phyloP scores from a whole-genome alignment of 2,113 vertebrate species.

The Suncus etruscus region DNA sequence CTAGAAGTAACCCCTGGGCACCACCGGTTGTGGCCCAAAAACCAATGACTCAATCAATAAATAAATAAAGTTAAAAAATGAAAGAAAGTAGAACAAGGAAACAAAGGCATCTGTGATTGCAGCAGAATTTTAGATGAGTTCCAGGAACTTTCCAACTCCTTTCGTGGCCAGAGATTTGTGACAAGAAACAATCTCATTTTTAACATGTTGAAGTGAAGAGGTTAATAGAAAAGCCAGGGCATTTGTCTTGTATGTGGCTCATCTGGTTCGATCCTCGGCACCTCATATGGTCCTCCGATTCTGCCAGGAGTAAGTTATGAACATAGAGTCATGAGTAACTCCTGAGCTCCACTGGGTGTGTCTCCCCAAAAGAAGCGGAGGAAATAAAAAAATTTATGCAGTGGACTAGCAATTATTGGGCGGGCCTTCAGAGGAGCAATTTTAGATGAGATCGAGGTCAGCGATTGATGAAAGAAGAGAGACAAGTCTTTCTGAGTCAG shows the following conservation, averaged over 20 bases:
- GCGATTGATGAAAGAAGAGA: constrained; percentile 23
- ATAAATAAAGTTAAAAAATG: too few species aligned
- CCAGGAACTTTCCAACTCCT: not conserved
- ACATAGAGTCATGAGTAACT: too few species aligned
- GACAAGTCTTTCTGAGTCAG: not conserved
- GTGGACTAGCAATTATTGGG: not conserved
- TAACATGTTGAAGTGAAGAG: not conserved
- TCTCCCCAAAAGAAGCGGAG: not conserved
- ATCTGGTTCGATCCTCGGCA: too few species aligned
- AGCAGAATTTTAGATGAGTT: not conserved
- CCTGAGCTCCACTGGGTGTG: not conserved
- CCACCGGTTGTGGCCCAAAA: too few species aligned
- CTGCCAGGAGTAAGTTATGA: too few species aligned
- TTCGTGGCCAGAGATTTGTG: not conserved
- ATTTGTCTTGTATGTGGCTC: too few species aligned
- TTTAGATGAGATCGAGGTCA: constrained; percentile 28
- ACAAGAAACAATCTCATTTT: not conserved
- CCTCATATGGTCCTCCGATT: too few species aligned
- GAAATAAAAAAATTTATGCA: not conserved
- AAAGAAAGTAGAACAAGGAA: not conserved
- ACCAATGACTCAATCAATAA: too few species aligned
- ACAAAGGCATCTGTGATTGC: not conserved
- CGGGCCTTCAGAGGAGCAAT: constrained; percentile 21
- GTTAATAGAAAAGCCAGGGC: not conserved
- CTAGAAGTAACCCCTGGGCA: too few species aligned